These are phyloP conservation scores for Callaeas wilsoni DNA, from an alignment of 2,113 vertebrate species.

Conservation along the genomic window DNA sequence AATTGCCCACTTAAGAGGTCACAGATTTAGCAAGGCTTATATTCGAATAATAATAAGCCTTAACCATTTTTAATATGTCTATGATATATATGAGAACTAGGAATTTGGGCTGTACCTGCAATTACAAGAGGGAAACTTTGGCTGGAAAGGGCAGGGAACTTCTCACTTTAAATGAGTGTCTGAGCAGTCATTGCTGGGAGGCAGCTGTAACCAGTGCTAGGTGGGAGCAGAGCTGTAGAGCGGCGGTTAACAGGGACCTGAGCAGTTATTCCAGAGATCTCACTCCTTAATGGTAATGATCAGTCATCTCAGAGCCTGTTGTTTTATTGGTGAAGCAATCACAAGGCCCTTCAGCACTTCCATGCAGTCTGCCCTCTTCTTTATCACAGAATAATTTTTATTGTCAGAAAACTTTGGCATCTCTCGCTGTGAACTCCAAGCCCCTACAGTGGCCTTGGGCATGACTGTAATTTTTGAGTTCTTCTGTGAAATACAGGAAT, in stretches of 20 bases:
- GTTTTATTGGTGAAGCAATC: background rate
- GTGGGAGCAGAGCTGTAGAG: background rate
- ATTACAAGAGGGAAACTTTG: background rate
- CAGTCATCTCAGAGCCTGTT: background rate
- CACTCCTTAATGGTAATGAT: background rate
- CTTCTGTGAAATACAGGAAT: background rate
- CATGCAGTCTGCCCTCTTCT: background rate
- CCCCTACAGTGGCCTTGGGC: background rate
- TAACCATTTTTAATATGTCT: background rate
- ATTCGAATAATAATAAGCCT: background rate
- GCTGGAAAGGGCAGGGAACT: background rate
- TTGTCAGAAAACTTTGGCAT: background rate
- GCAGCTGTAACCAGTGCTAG: background rate
- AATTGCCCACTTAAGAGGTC: background rate
- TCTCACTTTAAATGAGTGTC: background rate
- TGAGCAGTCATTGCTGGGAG: background rate
- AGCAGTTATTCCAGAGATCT: background rate
- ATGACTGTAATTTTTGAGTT: background rate
- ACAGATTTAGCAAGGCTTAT: background rate
- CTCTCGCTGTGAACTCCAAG: background rate
- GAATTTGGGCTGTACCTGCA: background rate
- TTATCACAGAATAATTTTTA: background rate
- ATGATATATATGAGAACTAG: background rate
- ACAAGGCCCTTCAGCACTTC: background rate
- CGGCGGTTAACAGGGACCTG: background rate